Base-by-base conservation (phyloP, 2,113 vertebrate species). In the Bolborhynchus lineola region DNA sequence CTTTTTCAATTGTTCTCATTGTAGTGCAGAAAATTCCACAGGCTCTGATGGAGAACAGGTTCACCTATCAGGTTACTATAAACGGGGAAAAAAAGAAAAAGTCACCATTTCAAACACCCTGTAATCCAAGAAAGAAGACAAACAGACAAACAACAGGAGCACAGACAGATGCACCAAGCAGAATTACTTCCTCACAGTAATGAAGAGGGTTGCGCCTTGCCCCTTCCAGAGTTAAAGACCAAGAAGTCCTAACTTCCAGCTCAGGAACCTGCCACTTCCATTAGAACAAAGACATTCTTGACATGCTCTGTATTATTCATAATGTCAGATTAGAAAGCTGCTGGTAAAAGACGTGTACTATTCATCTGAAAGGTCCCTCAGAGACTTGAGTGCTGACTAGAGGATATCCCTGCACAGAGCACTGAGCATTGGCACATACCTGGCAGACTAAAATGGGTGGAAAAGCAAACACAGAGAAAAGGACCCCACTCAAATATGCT, bases 311-410 rank as follows among this genome's bases (percentile, higher is more conserved):
- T 47, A 4, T 65, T 52, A 53, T 63, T 71, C 41, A 37, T 67
- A 88, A 4, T 1, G 49, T 44, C 46, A 50, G 50, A 10, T 63
- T 2, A 39, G 31, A 42, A 59, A 31, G 17, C 7, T 74, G 49
- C 79, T 42, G 49, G 41, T 39, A 80, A 74, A 50, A 67, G 41
- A 53, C 1, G 10, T 1, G 1, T 42, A 29, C 5, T 15, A 6
- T 3, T 67, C 28, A 9, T 29, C 41, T n/a, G 26, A 19, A 62
- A 75, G 44, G 28, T 20, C 37, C 28, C 79, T 52, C 0, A 0
- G 59, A 77, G 33, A 7, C 17, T 4, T 19, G 76, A 64, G 50
- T 59, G 65, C 50, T 92, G 75, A 6, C 59, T 52, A 47, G 1
- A 72, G 33, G 39, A 11, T 16, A 18, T 24, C 46, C 31, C 55